Percentiles rank a stretch among this genome's conserved stretches.
These are phyloP conservation scores for Orthosia gracilis DNA, from an alignment of 2,888 invertebrate species.

Conservation along the genomic window DNA sequence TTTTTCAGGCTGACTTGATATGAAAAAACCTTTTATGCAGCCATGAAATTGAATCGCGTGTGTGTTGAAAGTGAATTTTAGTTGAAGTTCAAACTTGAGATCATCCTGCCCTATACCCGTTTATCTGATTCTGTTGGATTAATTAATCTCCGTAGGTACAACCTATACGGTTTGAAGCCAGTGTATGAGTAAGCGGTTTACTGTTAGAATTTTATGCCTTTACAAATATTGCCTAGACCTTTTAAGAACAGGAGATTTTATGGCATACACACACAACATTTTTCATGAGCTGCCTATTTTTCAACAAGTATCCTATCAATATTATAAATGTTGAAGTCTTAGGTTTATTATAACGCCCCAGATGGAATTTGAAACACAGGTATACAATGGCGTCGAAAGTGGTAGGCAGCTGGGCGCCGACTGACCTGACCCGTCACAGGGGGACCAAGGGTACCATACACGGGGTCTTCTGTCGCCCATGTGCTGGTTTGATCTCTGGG, in stretches of 20 bases:
- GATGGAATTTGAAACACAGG: too few species aligned
- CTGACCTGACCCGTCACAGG: too few species aligned
- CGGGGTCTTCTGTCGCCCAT: too few species aligned
- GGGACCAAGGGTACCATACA: too few species aligned
- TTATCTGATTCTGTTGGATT: conserved; percentile 14
- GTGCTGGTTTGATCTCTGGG: too few species aligned
- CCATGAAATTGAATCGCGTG: background rate
- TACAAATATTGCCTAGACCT: background rate
- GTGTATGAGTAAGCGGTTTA: conserved; percentile 3
- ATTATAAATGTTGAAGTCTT: too few species aligned
- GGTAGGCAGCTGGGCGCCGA: too few species aligned
- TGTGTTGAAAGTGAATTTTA: conserved; percentile 39
- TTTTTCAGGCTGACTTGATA: background rate
- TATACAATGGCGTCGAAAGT: too few species aligned
- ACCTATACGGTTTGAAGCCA: conserved; percentile 10
- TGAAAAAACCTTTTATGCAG: background rate
- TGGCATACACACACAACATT: background rate
- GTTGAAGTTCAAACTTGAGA: conserved; percentile 6
- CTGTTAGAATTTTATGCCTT: conserved; percentile 16
- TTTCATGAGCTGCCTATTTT: too few species aligned
- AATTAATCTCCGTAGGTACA: conserved; percentile 15
- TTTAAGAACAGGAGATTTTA: conserved; percentile 15
- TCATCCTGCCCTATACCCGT: background rate
- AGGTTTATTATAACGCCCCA: too few species aligned
- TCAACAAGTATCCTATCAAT: too few species aligned